Evolutionary conservation across 2,797 vertebrate genomes (phyloP), one percentile per base, ranked within the genome.

Genomic region (Melopsittacus undulatus): DNA sequence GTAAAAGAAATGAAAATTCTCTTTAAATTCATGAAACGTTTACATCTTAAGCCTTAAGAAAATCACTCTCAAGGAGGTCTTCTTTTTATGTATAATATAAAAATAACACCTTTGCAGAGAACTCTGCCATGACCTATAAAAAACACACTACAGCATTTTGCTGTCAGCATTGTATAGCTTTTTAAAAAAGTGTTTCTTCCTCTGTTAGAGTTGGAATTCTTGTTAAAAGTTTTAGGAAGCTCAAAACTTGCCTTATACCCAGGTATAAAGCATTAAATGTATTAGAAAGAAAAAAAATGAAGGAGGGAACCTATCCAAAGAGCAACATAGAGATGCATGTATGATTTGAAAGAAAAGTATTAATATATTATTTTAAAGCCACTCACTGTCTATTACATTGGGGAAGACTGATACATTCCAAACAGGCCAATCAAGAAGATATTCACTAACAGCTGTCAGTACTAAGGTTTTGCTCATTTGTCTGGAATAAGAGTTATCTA

Each of bases 21-120:
- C 63, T 63, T 89, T 52, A 70, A 84, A 79, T 77, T 85, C 57
- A 70, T 78, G 61, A 93, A 94, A 87, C 85, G 91, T 80, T 70
- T 91, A 49, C 3, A 0, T 52, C 56, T 56, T 72, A 52, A 56
- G 29, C 52, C 61, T 63, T 72, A 48, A 59, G 29, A 77, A 90
- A 80, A 83, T 62, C 19, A 56, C 40, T n/a, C 40, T 30, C 29
- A 70, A 89, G 36, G n/a, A 51, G 26, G 6, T 64, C 52, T 79
- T 83, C 32, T 43, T 79, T 95, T 87, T 74, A 77, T 21, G 12
- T n/a, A 59, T 40, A 52, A 52, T 43, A 62, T 24, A 78, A 80
- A 86, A 91, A 79, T 17, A 83, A 45, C 3, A 32, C 9, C 40
- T 92, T 70, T 52, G 26, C n/a, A 74, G 3, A 68, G 10, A 89